phyloP scores from a whole-genome alignment of 2,888 invertebrate genomes.

The Pandemis heparana region DNA sequence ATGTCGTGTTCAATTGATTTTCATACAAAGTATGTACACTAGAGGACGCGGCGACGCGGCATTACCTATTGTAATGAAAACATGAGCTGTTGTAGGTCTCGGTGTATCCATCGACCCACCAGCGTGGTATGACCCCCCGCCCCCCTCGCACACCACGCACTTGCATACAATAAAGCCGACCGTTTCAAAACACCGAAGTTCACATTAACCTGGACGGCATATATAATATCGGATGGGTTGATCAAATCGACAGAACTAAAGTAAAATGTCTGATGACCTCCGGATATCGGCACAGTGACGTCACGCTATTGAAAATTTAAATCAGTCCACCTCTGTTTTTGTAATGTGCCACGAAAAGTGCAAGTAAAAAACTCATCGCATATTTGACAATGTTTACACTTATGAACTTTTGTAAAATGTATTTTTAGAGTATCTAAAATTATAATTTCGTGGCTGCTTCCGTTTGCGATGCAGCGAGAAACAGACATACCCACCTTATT shows the following conservation, averaged over 20 bases:
- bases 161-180: constrained; percentile 43
- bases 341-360: constrained; percentile 38
- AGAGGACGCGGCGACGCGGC: constrained; percentile 62
- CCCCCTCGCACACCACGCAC: constrained; percentile 46
- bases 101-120: constrained; percentile 57
- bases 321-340: constrained; percentile 45
- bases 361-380: constrained; percentile 39
- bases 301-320: constrained; percentile 57
- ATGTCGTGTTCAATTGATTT: constrained; percentile 53
- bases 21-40: constrained; percentile 58
- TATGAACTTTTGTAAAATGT: not conserved
- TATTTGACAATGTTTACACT: constrained; percentile 8
- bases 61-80: constrained; percentile 83
- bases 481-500: too few species aligned
- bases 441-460: not conserved
- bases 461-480: too few species aligned
- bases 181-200: constrained; percentile 48
- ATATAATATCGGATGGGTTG: constrained; percentile 50
- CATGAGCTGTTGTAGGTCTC: constrained; percentile 68
- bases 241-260: constrained; percentile 55
- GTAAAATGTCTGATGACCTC: constrained; percentile 71
- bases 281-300: constrained; percentile 62
- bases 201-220: constrained; percentile 57
- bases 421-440: constrained; percentile 5
- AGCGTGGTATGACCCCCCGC: constrained; percentile 56